Base-by-base conservation (phyloP, 2,113 vertebrate genomes). In the Thryonomys swinderianus region DNA sequence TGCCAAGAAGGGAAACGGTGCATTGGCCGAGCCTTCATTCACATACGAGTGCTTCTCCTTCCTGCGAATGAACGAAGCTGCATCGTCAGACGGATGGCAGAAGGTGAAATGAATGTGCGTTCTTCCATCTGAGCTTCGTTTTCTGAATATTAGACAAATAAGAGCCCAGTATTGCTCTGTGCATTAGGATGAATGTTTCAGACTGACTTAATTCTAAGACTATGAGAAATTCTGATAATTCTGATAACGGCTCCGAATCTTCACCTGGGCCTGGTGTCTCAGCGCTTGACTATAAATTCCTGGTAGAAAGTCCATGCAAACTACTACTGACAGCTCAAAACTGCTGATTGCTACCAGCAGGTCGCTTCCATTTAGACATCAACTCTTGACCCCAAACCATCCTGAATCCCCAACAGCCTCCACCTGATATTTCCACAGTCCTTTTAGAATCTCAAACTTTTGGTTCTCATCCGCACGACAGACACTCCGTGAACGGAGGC, bases 201-300 rank as follows among this genome's bases (percentile, higher is more conserved):
- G 87, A 40, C 62, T 83, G 83, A 48, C 80, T 95, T 95, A 91
- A 67, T 91, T 91, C 79, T 85, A 66, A 91, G 86, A 88, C 34
- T 34, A 40, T 45, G 64, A 71, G 94, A 95, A 74, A 66, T 83
- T n/a, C 34, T 2, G 10, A 53, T 34, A 51, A 51, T 94, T 92
- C 78, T 80, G 67, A 78, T 95, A 83, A 88, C 92, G 80, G 18
- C 80, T 88, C 64, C 69, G 95, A 88, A 85, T 94, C 91, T 97
- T 85, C 45, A 42, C 9, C 83, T 90, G 79, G 78, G 87, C 91
- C 78, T 37, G 55, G 55, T n/a, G 48, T 73, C 85, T 95, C 95
- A 93, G 85, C 59, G 88, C 69, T 80, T 57, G 89, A 42, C 45
- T 30, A 25, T 10, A 34, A 45, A 64, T 74, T 96, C 86, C 48